A percentile compares a stretch with the other conserved stretches of the same genome.
Conservation (phyloP, 2,888 invertebrate species). For the Tinea pellionella region DNA sequence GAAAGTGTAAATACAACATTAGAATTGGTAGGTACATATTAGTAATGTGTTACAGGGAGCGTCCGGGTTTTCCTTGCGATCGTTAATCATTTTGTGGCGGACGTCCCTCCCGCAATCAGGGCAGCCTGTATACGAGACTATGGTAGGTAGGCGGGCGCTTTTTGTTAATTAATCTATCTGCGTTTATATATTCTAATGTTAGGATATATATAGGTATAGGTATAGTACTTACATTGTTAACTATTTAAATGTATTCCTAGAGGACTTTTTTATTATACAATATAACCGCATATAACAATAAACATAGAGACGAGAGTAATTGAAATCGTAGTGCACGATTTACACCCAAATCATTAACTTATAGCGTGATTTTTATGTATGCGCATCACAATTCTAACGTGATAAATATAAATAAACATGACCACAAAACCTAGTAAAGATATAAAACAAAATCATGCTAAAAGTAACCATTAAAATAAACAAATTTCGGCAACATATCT, state of each 20-base stretch:
- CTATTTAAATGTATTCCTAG: too few species aligned
- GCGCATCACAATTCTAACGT: too few species aligned
- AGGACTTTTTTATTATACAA: too few species aligned
- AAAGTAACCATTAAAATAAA: slow-evolving; percentile 8
- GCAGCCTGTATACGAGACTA: slow-evolving; percentile 27
- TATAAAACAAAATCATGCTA: neutral
- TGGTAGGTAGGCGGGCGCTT: slow-evolving; percentile 35
- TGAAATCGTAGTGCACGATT: too few species aligned
- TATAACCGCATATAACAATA: too few species aligned
- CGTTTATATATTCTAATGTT: slow-evolving; percentile 25
- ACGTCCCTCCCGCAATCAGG: slow-evolving; percentile 48
- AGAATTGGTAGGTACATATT: slow-evolving; percentile 42
- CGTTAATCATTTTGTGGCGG: slow-evolving; percentile 55
- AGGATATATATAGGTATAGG: neutral
- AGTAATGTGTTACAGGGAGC: slow-evolving; percentile 51
- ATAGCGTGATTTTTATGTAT: too few species aligned
- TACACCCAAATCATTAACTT: too few species aligned
- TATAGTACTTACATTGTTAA: neutral
- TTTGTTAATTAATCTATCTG: slow-evolving; percentile 65
- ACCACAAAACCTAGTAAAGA: too few species aligned
- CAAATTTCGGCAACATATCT: slow-evolving; percentile 4
- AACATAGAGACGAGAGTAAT: too few species aligned
- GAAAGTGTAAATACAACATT: neutral
- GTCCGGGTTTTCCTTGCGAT: slow-evolving; percentile 39
- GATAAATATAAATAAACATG: too few species aligned